Evolutionary conservation across 2,888 invertebrate species (phyloP).

Genomic region (Apeira syringaria): DNA sequence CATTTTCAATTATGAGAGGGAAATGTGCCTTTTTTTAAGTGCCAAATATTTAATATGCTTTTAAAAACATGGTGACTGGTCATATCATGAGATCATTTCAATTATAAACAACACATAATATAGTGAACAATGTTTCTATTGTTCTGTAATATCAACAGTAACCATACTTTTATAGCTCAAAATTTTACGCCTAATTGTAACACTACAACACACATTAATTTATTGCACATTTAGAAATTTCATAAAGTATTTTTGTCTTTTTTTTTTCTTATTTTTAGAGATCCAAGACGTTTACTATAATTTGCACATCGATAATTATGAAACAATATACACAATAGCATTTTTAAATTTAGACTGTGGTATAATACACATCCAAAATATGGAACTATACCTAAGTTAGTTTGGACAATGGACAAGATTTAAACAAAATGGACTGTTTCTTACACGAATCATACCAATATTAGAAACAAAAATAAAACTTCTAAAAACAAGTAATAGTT

Average conservation of each 20-base stretch:
- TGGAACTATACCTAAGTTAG: conserved; percentile 79
- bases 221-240: conserved; percentile 85
- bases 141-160: conserved; percentile 43
- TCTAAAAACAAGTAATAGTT: conserved; percentile 64
- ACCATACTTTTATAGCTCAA: conserved; percentile 62
- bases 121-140: conserved; percentile 40
- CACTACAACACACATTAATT: conserved; percentile 84
- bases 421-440: conserved; percentile 70
- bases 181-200: conserved; percentile 81
- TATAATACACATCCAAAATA: conserved; percentile 83
- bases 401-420: conserved; percentile 79
- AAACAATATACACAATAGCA: conserved; percentile 82
- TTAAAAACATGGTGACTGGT: conserved; percentile 62
- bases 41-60: conserved; percentile 78
- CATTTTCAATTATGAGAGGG: conserved; percentile 80
- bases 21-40: conserved; percentile 82
- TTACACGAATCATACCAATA: conserved; percentile 49
- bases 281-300: conserved; percentile 84
- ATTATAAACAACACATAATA: conserved; percentile 48
- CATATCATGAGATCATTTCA: conserved; percentile 69
- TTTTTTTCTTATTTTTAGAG: conserved; percentile 81
- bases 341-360: conserved; percentile 74
- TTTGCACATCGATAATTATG: conserved; percentile 81
- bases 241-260: conserved; percentile 82
- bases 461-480: conserved; percentile 56